Base-by-base conservation (phyloP, 2,113 vertebrate species). In the Dasypus novemcinctus region DNA sequence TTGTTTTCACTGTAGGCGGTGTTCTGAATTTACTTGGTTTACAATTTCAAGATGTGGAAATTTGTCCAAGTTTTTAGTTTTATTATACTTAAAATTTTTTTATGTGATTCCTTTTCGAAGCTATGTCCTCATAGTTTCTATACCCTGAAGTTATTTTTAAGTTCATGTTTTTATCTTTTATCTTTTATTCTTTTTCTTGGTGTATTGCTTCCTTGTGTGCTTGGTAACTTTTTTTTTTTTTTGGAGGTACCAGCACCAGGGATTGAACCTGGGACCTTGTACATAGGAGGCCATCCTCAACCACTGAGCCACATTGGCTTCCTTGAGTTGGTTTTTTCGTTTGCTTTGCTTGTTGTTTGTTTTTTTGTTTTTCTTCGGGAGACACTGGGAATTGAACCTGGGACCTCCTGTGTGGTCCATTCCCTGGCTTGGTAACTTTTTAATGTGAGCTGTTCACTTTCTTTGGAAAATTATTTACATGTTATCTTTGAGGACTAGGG, bases 71-170 rank as follows among this genome's bases (percentile, higher is more conserved):
- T 31, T 76, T 94, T 92, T 85, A 14, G 5, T 79, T 84, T 88
- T 85, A 49, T 27, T 87, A 8, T 66, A 31, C 76, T 66, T 91
- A 87, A 59, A 46, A 54, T 54, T 54, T 52, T 52, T 81, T 64
- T 82, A 86, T 93, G 81, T 94, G 38, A 49, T 92, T 94, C 18
- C 17, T 92, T 90, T 94, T 93, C 33, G 86, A 72, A 84, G 41
- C 7, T 61, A 33, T 7, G 46, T 54, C 7, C 20, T 88, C 92
- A 3, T 94, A 64, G 57, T 71, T 94, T 33, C 72, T 92, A 27
- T 90, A 81, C n/a, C 59, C 7, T 63, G 1, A 43, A 74, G 57
- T 54, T 96, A 18, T 90, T 93, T 95, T 95, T 54, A 63, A 78
- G 41, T 25, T 66, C 57, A 7, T 71, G 41, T 52, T 91, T 25